Conservation (phyloP, 2,888 invertebrate species). For the Andrena bicolor region DNA sequence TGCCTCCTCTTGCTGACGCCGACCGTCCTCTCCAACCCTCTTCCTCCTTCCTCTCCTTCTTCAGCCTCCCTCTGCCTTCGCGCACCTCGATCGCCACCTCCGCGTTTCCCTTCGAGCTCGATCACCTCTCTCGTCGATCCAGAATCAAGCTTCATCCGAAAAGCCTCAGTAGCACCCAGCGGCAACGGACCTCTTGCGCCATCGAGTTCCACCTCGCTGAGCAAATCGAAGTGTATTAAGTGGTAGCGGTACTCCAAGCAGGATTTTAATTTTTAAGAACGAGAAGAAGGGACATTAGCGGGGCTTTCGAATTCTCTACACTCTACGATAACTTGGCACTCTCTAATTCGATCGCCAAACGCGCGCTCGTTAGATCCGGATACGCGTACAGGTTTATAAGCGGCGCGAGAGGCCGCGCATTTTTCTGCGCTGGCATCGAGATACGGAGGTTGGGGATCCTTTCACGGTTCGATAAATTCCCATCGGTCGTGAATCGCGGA, state of each 20-base stretch:
- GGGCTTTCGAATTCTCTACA: neutral
- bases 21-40: constrained; percentile 60
- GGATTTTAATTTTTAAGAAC: neutral
- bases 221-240: neutral
- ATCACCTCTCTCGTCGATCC: constrained; percentile 10
- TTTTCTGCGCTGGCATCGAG: constrained; percentile 13
- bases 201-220: no score
- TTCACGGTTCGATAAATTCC: constrained; percentile 69
- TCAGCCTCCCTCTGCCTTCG: neutral
- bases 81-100: constrained; percentile 32
- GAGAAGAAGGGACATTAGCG: neutral
- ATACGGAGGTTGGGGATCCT: neutral
- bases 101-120: constrained; percentile 28
- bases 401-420: neutral
- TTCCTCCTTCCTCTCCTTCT: neutral
- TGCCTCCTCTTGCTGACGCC: constrained; percentile 78
- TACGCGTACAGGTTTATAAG: constrained; percentile 18
- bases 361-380: constrained; percentile 36
- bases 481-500: constrained; percentile 61
- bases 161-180: no score
- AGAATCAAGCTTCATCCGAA: neutral
- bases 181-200: no score
- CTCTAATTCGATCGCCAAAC: constrained; percentile 47
- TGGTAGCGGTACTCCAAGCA: no score
- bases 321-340: neutral